phyloP scores from a whole-genome alignment of 1,140 invertebrate genomes.

The Rhynchophorus ferrugineus region DNA sequence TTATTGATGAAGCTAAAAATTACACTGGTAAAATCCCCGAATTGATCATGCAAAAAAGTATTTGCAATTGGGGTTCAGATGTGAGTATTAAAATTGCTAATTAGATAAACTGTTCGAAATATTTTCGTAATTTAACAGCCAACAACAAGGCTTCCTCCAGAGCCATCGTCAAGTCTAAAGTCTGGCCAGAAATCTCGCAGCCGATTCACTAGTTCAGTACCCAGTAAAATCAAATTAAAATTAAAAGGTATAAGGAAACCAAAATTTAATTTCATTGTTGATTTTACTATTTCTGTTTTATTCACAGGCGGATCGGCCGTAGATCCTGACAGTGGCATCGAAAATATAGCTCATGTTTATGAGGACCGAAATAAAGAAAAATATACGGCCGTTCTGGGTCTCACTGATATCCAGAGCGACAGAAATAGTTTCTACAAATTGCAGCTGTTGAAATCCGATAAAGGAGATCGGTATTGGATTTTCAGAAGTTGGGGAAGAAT shows the following conservation, averaged over 20 bases:
- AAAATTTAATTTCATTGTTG: neutral
- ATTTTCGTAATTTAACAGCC: too few relatives aligned
- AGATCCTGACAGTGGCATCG: constrained; percentile 81
- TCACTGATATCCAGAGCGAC: constrained; percentile 76
- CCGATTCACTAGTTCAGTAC: constrained; percentile 56
- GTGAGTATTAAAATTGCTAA: constrained; percentile 43
- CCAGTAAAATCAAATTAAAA: constrained; percentile 64
- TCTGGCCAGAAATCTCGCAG: constrained; percentile 56
- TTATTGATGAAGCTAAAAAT: constrained; percentile 61
- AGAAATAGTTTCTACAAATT: constrained; percentile 96
- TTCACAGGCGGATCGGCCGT: constrained; percentile 65
- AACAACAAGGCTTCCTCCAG: constrained; percentile 47
- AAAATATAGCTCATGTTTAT: constrained; percentile 76
- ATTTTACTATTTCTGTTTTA: neutral
- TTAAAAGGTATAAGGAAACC: constrained; percentile 54
- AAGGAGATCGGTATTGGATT: constrained; percentile 47
- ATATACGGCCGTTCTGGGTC: constrained; percentile 71
- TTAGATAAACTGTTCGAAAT: too few relatives aligned
- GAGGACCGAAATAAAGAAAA: constrained; percentile 51
- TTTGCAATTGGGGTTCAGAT: constrained; percentile 78
- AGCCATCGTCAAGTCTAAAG: constrained; percentile 43
- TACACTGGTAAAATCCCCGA: constrained; percentile 50
- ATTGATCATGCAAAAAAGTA: constrained; percentile 62
- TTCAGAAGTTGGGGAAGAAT: constrained; percentile 82
- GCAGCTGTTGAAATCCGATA: constrained; percentile 78